Evolutionary conservation across 2,113 vertebrate genomes (phyloP), one percentile per base, ranked within the genome.

Genomic region (Bolborhynchus lineola): DNA sequence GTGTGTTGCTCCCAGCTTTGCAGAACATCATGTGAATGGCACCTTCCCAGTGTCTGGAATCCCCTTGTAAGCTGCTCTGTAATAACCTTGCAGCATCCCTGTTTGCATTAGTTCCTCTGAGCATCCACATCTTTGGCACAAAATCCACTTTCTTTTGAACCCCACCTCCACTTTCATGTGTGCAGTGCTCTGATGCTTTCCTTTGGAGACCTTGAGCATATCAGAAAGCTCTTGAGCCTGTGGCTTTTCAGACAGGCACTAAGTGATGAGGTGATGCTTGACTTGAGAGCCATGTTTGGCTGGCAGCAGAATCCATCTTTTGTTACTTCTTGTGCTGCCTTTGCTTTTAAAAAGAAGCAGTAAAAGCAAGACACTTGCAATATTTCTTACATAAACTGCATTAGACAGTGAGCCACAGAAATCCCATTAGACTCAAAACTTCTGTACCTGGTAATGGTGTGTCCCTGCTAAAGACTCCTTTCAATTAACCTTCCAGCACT

Each of bases 1-100:
- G 42, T 1, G 4, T 39, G 80, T 37, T 68, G 24, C 59, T 92
- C 31, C 24, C 42, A 76, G 41, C 53, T 92, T 39, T 78, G 90
- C 63, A 59, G 44, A 77, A 9, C 10, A 2, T 33, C 29, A 6
- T 17, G 25, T 0, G 0, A 35, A 42, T 0, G 1, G n/a, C n/a
- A 53, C 77, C 33, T 39, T 50, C 44, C 47, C 13, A 18, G 33
- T 62, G 16, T 42, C 26, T 49, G 49, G 15, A 52, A 29, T 79
- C 31, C 24, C 2, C 3, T 25, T 46, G 21, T 37, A 35, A 65
- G 81, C 46, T 57, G 67, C 59, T 88, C n/a, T 49, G 31, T 70
- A 49, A 39, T 13, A 47, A 49, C 63, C 55, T 46, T 39, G 74
- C 62, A 59, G 39, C 50, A 23, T 70, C 49, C 44, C 46, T 74